Conservation (phyloP, 2,797 vertebrate species). For the Oreochromis grahami region DNA sequence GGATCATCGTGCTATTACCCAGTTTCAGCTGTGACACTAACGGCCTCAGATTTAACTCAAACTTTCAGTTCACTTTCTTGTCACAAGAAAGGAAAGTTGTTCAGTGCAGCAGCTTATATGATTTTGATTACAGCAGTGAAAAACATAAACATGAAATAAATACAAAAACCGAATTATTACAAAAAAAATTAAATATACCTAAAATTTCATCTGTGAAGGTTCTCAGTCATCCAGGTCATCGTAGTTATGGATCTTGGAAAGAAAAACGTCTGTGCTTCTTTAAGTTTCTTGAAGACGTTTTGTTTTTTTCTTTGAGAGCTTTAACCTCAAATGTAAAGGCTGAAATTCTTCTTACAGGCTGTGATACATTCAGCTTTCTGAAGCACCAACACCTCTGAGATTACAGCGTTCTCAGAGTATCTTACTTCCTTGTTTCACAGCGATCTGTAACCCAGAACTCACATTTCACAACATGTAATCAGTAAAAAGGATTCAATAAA, state of each 20-base stretch:
- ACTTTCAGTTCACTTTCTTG: neutral
- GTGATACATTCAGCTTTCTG: neutral
- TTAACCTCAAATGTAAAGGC: neutral
- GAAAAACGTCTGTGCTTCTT: neutral
- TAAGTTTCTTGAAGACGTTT: fast-evolving
- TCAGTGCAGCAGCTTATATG: neutral
- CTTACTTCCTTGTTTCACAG: neutral
- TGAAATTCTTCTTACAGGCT: neutral
- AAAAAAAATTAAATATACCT: neutral
- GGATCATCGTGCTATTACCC: neutral
- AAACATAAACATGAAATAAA: neutral
- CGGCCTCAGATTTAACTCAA: neutral
- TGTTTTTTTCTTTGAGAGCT: neutral
- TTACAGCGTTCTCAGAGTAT: neutral
- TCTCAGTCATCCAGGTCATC: neutral
- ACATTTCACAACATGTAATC: neutral
- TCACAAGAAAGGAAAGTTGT: neutral
- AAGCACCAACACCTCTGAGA: neutral
- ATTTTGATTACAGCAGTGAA: neutral
- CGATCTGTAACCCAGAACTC: neutral
- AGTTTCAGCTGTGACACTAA: neutral
- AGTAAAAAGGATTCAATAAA: neutral
- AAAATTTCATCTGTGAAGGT: neutral
- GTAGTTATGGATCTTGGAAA: neutral
- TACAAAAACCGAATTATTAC: neutral